A percentile compares a stretch with the other conserved stretches of the same genome.
Evolutionary conservation across 2,797 vertebrate species (phyloP).

Genomic region (Odontamblyopus rebecca): DNA sequence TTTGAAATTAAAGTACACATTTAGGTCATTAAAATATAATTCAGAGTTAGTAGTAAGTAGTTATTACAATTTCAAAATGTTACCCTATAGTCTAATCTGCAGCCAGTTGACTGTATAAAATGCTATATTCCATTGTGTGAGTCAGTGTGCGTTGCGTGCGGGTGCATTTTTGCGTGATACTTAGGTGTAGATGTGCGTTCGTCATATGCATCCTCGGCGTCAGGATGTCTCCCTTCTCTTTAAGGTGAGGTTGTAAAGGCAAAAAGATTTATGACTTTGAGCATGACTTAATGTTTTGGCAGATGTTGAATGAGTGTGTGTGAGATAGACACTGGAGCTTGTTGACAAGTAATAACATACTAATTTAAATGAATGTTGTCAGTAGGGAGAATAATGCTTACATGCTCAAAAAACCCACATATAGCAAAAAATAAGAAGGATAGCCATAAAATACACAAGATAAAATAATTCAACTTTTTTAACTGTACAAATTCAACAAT

Average conservation of each 20-base stretch:
- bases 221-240: conserved; percentile 69
- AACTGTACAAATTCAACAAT: neutral
- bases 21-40: neutral
- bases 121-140: conserved; percentile 36
- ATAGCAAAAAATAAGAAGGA: neutral
- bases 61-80: neutral
- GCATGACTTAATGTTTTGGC: conserved; percentile 68
- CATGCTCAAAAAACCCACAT: neutral
- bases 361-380: conserved; percentile 29
- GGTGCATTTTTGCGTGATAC: conserved; percentile 8
- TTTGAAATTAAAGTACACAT: neutral
- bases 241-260: conserved; percentile 66
- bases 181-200: conserved; percentile 46
- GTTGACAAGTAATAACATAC: conserved; percentile 53
- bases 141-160: conserved; percentile 34
- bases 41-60: neutral
- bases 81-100: neutral
- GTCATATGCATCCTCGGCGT: conserved; percentile 66
- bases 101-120: neutral
- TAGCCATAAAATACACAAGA: too few relatives aligned
- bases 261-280: conserved; percentile 68
- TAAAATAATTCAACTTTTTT: too few relatives aligned
- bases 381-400: neutral
- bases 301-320: conserved; percentile 42
- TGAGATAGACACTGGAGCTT: conserved; percentile 23